phyloP scores from a whole-genome alignment of 2,888 invertebrate species.

The Autographa gamma region DNA sequence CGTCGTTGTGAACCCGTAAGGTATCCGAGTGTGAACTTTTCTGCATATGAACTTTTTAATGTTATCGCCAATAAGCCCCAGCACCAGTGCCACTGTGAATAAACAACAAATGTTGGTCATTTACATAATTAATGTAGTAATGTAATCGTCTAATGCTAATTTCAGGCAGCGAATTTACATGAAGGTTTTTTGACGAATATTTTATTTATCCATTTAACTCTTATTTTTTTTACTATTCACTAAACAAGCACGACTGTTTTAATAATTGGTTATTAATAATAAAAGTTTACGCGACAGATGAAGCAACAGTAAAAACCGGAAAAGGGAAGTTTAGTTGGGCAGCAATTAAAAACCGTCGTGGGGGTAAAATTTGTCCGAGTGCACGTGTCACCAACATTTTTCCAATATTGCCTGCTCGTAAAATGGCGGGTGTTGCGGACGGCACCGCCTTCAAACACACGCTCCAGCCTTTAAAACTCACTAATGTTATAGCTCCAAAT shows the following conservation, averaged over 20 bases:
- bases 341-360: slow-evolving; percentile 58
- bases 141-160: no score
- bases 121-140: neutral
- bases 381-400: slow-evolving; percentile 82
- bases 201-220: no score
- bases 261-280: neutral
- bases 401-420: slow-evolving; percentile 80
- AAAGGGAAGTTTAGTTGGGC: slow-evolving; percentile 38
- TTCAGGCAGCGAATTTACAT: no score
- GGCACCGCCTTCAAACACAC: slow-evolving; percentile 68
- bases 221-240: no score
- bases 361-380: slow-evolving; percentile 66
- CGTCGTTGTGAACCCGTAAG: slow-evolving; percentile 95
- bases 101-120: slow-evolving; percentile 44
- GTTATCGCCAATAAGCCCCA: slow-evolving; percentile 71
- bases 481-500: slow-evolving; percentile 48
- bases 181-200: no score
- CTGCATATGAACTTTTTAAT: slow-evolving; percentile 68
- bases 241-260: neutral
- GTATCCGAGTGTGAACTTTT: slow-evolving; percentile 94
- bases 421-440: slow-evolving; percentile 61
- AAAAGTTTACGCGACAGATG: slow-evolving; percentile 6
- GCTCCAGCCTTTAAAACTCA: slow-evolving; percentile 46
- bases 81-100: slow-evolving; percentile 78
- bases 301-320: slow-evolving; percentile 44